Evolutionary conservation across 2,888 invertebrate species (phyloP).

Genomic region (Cerastis rubricosa): DNA sequence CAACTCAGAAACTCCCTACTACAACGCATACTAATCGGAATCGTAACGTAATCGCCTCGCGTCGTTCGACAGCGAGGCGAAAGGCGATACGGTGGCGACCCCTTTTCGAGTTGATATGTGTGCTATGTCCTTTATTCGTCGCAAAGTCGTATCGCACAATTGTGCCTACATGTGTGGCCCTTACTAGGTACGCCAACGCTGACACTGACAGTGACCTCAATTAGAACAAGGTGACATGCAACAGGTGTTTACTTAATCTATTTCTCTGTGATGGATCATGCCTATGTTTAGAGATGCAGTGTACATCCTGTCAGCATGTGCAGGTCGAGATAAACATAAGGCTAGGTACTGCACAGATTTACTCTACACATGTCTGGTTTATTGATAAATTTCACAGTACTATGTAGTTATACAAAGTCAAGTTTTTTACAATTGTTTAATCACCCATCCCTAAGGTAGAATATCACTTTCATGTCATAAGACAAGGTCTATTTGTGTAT

Average conservation of each 20-base stretch:
- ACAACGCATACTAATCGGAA: no score
- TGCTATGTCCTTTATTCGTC: background rate
- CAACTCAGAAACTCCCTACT: no score
- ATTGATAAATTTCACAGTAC: background rate
- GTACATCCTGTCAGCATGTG: constrained; percentile 9
- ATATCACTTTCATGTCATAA: background rate
- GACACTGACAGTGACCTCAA: constrained; percentile 28
- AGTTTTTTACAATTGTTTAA: background rate
- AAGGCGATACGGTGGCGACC: no score
- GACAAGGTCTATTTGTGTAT: background rate
- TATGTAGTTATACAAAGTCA: background rate
- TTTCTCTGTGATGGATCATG: constrained; percentile 7
- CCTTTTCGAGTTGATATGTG: no score
- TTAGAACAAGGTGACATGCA: constrained; percentile 20
- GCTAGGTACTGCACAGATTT: background rate
- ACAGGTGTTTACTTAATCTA: constrained; percentile 33
- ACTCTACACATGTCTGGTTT: background rate
- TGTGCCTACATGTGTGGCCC: background rate
- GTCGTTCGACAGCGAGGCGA: no score
- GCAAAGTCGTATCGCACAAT: background rate
- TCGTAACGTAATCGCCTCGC: no score
- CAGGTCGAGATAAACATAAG: background rate
- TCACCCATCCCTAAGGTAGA: background rate
- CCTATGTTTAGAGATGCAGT: constrained; percentile 10
- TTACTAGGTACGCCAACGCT: background rate